Conservation (phyloP, 2,797 vertebrate species). For the Crocidura indochinensis region DNA sequence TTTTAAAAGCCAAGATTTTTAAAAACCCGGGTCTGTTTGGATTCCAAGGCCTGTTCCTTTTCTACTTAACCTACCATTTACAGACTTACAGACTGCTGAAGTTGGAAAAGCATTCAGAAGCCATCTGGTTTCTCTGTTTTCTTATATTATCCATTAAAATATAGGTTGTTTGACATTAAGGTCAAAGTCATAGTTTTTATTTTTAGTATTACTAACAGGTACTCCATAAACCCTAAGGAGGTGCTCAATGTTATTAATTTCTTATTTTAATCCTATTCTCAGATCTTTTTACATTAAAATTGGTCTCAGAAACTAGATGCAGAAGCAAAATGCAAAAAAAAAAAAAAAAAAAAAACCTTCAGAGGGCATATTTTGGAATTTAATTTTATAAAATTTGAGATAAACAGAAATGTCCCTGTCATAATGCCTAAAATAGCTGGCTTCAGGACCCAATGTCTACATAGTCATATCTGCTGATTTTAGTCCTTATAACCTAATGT, state of each 20-base stretch:
- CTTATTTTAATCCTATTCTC: conserved; percentile 70
- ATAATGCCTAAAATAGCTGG: conserved; percentile 20
- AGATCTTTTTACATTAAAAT: conserved; percentile 78
- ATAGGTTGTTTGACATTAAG: conserved; percentile 45
- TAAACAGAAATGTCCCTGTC: conserved; percentile 40
- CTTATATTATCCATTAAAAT: conserved; percentile 61
- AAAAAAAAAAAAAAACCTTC: conserved; percentile 71
- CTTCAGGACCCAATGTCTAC: neutral
- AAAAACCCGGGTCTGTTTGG: conserved; percentile 23
- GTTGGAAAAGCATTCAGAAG: conserved; percentile 54
- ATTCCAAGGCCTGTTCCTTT: conserved; percentile 34
- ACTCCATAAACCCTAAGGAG: conserved; percentile 43
- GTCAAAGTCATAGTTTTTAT: conserved; percentile 42
- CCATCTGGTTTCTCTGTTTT: conserved; percentile 44
- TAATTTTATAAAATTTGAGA: conserved; percentile 68
- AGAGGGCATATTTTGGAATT: conserved; percentile 70
- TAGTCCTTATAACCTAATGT: conserved; percentile 38
- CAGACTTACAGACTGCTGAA: conserved; percentile 11
- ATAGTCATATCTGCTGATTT: conserved; percentile 48
- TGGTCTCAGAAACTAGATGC: conserved; percentile 68
- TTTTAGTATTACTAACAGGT: conserved; percentile 49
- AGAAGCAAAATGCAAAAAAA: conserved; percentile 77
- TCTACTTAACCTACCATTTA: conserved; percentile 41
- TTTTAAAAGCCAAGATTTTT: conserved; percentile 38
- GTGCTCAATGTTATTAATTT: conserved; percentile 62